phyloP scores from a whole-genome alignment of 1,140 invertebrate species.

The Pseudachorutes palmiensis region DNA sequence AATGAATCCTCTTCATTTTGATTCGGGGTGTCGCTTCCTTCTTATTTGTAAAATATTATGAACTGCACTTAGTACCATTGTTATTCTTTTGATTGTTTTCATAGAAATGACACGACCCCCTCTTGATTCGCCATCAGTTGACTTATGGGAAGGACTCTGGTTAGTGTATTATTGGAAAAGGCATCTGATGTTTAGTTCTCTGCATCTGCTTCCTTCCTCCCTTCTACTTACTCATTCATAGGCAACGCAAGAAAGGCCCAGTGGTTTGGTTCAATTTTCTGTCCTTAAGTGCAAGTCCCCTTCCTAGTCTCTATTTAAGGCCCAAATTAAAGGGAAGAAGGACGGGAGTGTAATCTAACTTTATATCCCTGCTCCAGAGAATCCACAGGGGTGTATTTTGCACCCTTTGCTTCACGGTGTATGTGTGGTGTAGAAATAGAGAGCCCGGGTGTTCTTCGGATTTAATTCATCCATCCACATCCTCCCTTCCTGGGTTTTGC shows the following conservation, averaged over 20 bases:
- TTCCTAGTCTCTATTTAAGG: too few species aligned
- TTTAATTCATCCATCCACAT: neutral
- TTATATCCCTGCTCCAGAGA: neutral
- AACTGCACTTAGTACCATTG: neutral
- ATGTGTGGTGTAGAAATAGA: neutral
- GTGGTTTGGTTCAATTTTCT: neutral
- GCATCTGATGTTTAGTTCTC: too few species aligned
- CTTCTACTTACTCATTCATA: too few species aligned
- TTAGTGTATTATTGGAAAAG: too few species aligned
- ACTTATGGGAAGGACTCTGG: too few species aligned
- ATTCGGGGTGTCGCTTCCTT: neutral
- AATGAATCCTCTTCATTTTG: neutral
- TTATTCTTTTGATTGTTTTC: neutral
- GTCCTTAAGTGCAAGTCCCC: constrained; percentile 1
- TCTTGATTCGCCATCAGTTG: neutral
- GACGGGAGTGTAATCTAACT: neutral
- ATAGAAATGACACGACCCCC: neutral
- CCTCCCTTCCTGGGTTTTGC: too few species aligned
- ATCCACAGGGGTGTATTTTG: neutral
- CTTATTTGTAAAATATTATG: neutral
- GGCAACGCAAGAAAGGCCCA: too few species aligned
- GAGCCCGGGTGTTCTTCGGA: neutral
- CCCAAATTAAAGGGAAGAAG: neutral
- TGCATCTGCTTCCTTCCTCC: too few species aligned
- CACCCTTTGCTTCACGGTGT: neutral